A percentile compares a stretch with the other conserved stretches of the same genome.
Conservation (phyloP, 1,140 invertebrate genomes). For the Riptortus pedestris region DNA sequence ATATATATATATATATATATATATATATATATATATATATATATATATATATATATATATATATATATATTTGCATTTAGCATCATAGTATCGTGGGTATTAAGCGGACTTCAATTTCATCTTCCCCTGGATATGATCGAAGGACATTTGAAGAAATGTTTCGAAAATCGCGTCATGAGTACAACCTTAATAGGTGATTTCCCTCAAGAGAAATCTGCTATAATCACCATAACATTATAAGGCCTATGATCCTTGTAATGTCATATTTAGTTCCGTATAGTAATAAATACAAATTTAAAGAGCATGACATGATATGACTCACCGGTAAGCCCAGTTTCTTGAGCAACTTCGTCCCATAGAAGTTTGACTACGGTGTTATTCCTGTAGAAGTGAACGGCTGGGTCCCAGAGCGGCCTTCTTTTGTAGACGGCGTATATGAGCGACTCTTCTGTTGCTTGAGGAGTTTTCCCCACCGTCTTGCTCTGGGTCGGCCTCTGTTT, state of each 20-base stretch:
- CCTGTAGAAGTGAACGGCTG: neutral
- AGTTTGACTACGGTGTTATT: neutral
- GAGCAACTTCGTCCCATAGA: neutral
- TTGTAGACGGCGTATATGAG: slow-evolving; percentile 1
- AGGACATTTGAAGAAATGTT: neutral
- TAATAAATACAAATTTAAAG: neutral
- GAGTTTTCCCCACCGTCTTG: neutral
- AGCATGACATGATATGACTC: neutral
- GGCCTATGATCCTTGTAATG: no score
- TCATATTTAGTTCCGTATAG: neutral
- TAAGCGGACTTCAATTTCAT: no score
- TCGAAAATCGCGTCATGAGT: neutral
- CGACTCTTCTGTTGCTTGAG: neutral
- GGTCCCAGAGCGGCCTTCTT: slow-evolving; percentile 8
- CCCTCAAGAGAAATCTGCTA: neutral
- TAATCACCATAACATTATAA: no score
- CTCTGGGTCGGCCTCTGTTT: no score
- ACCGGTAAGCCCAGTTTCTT: neutral
- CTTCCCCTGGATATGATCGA: neutral
- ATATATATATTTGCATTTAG: no score
- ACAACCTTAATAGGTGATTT: neutral
- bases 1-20: no score
- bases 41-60: no score
- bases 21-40: no score
- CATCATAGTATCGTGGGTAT: no score